These are phyloP conservation scores for Drosophila niveifrons DNA, from an alignment of 2,888 invertebrate species.

Conservation along the genomic window DNA sequence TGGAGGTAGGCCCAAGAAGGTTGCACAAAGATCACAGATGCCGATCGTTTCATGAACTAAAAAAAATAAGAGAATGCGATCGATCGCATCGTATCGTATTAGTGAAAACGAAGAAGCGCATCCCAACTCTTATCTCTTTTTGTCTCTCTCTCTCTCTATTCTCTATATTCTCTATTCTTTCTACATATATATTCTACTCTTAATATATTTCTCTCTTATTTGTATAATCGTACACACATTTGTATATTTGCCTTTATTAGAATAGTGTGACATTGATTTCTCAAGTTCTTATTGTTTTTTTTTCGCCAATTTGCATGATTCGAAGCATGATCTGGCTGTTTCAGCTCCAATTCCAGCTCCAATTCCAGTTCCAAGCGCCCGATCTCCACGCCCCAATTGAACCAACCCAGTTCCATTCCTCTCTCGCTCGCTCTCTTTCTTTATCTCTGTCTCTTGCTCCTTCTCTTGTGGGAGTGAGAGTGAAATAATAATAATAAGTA, in stretches of 20 bases:
- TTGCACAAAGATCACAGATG: conserved; percentile 31
- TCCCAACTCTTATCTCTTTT: conserved; percentile 34
- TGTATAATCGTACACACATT: conserved; percentile 21
- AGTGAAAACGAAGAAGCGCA: conserved; percentile 10
- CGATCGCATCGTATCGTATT: not conserved
- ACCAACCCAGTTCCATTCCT: not conserved
- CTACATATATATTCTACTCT: not conserved
- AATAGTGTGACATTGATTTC: conserved; percentile 39
- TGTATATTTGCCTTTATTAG: conserved; percentile 34
- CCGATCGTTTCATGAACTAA: conserved; percentile 14
- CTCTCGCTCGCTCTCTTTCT: conserved; percentile 4
- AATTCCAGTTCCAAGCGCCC: not conserved
- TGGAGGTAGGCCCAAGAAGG: conserved; percentile 88
- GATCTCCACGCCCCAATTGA: conserved; percentile 1
- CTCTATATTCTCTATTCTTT: conserved; percentile 7
- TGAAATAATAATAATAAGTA: conserved; percentile 1
- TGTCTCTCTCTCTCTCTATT: conserved; percentile 29
- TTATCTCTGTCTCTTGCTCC: too few relatives aligned
- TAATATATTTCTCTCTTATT: conserved; percentile 12
- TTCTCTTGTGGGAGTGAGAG: conserved; percentile 5
- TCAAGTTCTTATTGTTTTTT: conserved; percentile 46
- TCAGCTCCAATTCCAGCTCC: not conserved
- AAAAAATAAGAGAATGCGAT: conserved; percentile 18
- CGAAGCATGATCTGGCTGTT: conserved; percentile 35
- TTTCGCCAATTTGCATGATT: conserved; percentile 45